phyloP scores from a whole-genome alignment of 2,113 vertebrate species.

The Oreochromis tanganicae region DNA sequence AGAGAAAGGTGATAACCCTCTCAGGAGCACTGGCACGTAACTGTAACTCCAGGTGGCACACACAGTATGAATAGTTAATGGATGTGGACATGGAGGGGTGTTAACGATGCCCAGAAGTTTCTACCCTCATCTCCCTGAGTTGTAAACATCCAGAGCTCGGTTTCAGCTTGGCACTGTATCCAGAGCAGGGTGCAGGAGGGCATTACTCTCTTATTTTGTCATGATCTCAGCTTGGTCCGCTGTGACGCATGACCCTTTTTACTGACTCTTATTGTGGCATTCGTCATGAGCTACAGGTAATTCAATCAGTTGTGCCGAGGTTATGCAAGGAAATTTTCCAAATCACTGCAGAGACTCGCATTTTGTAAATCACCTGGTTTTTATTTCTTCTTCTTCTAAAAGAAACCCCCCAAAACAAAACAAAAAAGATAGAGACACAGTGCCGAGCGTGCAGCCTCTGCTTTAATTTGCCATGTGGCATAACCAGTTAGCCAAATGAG shows the following conservation, averaged over 20 bases:
- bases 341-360: not conserved
- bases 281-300: conserved; percentile 10
- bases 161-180: conserved; percentile 60
- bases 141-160: conserved; percentile 63
- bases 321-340: not conserved
- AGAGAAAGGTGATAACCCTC: conserved; percentile 73
- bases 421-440: not conserved
- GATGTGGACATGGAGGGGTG: conserved; percentile 70
- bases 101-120: conserved; percentile 74
- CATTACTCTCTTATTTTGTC: conserved; percentile 56
- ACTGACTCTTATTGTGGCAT: not conserved
- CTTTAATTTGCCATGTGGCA: conserved; percentile 51
- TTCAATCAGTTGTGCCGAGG: conserved; percentile 9
- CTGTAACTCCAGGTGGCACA: conserved; percentile 78
- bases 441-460: not conserved
- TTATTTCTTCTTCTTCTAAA: not conserved
- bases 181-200: conserved; percentile 46
- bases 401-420: not conserved
- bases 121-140: conserved; percentile 53
- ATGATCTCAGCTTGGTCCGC: conserved; percentile 36
- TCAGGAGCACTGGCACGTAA: conserved; percentile 70
- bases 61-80: conserved; percentile 77
- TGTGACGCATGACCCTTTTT: conserved; percentile 47
- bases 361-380: not conserved
- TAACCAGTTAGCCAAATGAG: conserved; percentile 51